These are phyloP conservation scores for Clarias macrocephalus DNA, from an alignment of 2,113 vertebrate genomes.

Conservation along the genomic window DNA sequence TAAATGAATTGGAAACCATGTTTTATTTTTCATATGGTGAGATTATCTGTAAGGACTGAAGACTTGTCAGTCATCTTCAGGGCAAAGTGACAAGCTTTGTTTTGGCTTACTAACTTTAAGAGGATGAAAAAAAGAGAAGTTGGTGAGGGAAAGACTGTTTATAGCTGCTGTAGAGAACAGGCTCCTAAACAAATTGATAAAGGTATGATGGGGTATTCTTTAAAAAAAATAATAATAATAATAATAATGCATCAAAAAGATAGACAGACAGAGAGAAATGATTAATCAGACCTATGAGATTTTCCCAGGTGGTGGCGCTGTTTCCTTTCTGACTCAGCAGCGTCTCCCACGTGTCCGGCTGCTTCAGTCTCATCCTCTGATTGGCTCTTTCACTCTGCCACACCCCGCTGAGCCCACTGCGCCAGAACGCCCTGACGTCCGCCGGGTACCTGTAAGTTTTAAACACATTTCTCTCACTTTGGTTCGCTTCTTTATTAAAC, in stretches of 20 bases:
- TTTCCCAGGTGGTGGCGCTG: slow-evolving; percentile 80
- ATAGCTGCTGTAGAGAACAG: not conserved
- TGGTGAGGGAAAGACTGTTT: no score
- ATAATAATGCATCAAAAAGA: not conserved
- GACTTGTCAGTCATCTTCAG: no score
- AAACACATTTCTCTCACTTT: no score
- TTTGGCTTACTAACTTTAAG: not conserved
- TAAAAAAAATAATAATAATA: not conserved
- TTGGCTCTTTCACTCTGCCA: slow-evolving; percentile 80
- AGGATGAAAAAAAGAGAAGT: not conserved
- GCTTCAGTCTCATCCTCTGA: slow-evolving; percentile 78
- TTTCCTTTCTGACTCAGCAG: slow-evolving; percentile 78
- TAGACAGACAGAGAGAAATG: not conserved
- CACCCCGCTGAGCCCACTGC: slow-evolving; percentile 75
- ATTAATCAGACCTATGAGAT: slow-evolving; percentile 78
- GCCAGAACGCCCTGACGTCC: slow-evolving; percentile 70
- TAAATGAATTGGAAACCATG: no score
- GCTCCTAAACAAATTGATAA: not conserved
- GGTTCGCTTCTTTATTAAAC: no score
- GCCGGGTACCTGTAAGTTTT: slow-evolving; percentile 76
- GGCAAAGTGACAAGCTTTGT: not conserved
- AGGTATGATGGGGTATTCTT: not conserved
- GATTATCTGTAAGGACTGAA: no score
- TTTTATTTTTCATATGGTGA: no score
- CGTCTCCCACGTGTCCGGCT: slow-evolving; percentile 81